A percentile compares a stretch with the other conserved stretches of the same genome.
phyloP scores from a whole-genome alignment of 2,113 vertebrate genomes.

The Aix galericulata region DNA sequence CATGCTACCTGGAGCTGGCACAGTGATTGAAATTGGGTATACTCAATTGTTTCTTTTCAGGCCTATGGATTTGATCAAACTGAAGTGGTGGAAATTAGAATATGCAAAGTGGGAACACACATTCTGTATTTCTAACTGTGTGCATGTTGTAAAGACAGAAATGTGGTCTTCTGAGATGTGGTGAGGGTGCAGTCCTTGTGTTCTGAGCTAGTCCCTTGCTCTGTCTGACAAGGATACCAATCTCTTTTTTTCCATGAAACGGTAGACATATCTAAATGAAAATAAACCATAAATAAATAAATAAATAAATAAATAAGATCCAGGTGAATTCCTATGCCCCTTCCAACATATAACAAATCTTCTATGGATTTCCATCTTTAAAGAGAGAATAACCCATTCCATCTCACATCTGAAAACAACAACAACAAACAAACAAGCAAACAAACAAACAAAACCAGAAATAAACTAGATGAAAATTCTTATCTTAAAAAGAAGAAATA shows the following conservation, averaged over 20 bases:
- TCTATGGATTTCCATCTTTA: not conserved
- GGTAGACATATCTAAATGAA: not conserved
- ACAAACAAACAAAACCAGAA: not conserved
- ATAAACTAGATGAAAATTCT: not conserved
- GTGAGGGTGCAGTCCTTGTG: not conserved
- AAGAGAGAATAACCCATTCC: not conserved
- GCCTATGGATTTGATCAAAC: not conserved
- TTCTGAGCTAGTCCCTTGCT: not conserved
- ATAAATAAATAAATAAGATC: not conserved
- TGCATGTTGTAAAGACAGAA: not conserved
- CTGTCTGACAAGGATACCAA: not conserved
- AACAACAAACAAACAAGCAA: not conserved
- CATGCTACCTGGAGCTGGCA: not conserved
- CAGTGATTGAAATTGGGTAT: not conserved
- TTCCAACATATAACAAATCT: not conserved
- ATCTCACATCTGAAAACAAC: not conserved
- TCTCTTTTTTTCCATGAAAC: not conserved
- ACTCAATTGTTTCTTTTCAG: not conserved
- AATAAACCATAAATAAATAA: not conserved
- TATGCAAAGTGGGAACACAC: not conserved
- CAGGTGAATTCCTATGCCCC: not conserved
- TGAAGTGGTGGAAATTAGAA: not conserved
- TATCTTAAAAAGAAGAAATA: not conserved
- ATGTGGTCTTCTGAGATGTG: not conserved
- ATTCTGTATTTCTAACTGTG: not conserved